Evolutionary conservation across 2,888 invertebrate species (phyloP).

Genomic region (Trachelus stipa): DNA sequence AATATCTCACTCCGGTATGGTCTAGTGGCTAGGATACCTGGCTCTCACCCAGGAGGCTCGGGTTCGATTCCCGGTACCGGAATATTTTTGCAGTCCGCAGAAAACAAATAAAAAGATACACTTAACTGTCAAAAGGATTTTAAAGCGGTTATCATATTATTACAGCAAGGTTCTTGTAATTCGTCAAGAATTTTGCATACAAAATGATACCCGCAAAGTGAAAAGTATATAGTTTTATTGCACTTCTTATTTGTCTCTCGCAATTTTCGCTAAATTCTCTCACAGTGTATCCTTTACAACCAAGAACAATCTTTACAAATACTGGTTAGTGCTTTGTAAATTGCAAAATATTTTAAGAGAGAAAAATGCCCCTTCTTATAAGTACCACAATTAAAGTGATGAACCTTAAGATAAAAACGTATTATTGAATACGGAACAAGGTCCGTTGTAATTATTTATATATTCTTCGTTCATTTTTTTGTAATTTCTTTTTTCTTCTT

Average conservation of each 20-base stretch:
- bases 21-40: conserved; percentile 74
- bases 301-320: neutral
- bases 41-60: conserved; percentile 75
- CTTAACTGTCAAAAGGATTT: neutral
- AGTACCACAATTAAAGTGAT: neutral
- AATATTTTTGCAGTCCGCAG: conserved; percentile 41
- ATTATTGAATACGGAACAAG: neutral
- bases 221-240: neutral
- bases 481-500: neutral
- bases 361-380: neutral
- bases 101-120: neutral
- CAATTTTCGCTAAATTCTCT: neutral
- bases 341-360: neutral
- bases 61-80: conserved; percentile 69
- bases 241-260: neutral
- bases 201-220: neutral
- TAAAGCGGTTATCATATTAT: neutral
- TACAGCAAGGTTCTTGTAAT: neutral
- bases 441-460: neutral
- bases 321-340: neutral
- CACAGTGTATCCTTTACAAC: neutral
- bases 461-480: conserved; percentile 43
- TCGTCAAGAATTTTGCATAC: conserved; percentile 1
- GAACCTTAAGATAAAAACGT: neutral
- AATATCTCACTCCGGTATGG: conserved; percentile 59